Conservation (phyloP, 2,888 invertebrate species). For the Eristalinus sepulchralis region DNA sequence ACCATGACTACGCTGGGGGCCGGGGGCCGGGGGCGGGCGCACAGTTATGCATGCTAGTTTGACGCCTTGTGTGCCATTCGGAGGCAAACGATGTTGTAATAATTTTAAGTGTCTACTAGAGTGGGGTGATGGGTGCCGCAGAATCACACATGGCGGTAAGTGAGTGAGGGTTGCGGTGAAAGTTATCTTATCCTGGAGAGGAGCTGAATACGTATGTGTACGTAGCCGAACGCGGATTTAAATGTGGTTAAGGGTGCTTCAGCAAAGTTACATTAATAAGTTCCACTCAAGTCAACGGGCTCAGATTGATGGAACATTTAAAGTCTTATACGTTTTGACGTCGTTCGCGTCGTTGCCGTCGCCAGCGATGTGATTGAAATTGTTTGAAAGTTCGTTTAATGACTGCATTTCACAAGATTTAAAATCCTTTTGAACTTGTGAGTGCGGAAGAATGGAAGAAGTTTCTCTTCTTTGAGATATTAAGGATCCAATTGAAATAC, state of each 20-base stretch:
- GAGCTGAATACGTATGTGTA: background rate
- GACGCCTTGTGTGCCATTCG: conserved; percentile 55
- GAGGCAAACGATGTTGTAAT: conserved; percentile 63
- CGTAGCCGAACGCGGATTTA: conserved; percentile 10
- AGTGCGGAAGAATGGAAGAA: background rate
- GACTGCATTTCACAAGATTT: background rate
- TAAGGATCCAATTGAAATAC: too few relatives aligned
- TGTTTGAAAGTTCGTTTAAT: background rate
- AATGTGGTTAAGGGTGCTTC: conserved; percentile 18
- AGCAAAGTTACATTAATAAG: conserved; percentile 31
- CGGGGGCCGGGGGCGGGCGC: background rate
- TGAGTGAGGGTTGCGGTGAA: background rate
- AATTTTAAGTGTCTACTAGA: conserved; percentile 54
- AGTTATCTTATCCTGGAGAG: background rate
- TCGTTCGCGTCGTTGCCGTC: background rate
- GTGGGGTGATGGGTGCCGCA: background rate
- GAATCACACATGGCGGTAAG: conserved; percentile 8
- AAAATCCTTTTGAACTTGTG: background rate
- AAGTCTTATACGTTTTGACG: background rate
- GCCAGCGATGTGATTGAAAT: conserved; percentile 14
- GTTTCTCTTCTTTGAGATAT: too few relatives aligned
- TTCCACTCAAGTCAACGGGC: conserved; percentile 8
- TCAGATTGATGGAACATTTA: conserved; percentile 11
- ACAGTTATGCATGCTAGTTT: conserved; percentile 46
- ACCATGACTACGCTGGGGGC: conserved; percentile 44